Conservation (phyloP, 1,140 invertebrate genomes). For the Anadara kagoshimensis region DNA sequence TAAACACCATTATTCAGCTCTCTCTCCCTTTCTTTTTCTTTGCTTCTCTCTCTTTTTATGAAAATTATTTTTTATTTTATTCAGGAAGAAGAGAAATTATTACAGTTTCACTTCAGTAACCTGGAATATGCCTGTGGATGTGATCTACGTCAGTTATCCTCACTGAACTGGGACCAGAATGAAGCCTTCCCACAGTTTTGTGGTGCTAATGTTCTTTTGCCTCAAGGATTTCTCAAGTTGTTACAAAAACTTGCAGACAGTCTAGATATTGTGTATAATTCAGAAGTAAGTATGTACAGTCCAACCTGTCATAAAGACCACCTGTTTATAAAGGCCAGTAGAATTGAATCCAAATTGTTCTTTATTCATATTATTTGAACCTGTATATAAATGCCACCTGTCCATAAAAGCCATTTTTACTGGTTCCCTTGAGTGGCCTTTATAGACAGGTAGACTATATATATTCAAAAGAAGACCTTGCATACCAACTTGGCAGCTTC, state of each 20-base stretch:
- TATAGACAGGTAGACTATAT: too few relatives aligned
- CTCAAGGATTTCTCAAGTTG: constrained; percentile 55
- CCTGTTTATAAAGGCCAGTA: too few relatives aligned
- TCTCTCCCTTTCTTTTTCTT: not conserved
- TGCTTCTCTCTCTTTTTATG: too few relatives aligned
- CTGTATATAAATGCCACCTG: too few relatives aligned
- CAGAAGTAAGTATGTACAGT: constrained; percentile 47
- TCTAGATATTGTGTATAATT: constrained; percentile 65
- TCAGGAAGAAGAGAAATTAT: constrained; percentile 68
- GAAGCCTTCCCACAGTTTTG: constrained; percentile 72
- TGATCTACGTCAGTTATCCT: constrained; percentile 67
- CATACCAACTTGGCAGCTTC: not conserved
- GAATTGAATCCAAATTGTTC: too few relatives aligned
- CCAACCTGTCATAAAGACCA: not conserved
- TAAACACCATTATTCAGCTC: not conserved
- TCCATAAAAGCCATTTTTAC: too few relatives aligned
- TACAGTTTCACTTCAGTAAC: constrained; percentile 73
- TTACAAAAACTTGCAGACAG: constrained; percentile 64
- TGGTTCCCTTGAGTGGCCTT: too few relatives aligned
- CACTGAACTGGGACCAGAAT: constrained; percentile 74
- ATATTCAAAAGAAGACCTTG: not conserved
- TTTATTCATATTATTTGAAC: too few relatives aligned
- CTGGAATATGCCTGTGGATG: constrained; percentile 74
- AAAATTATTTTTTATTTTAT: not conserved
- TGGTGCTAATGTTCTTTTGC: constrained; percentile 67